Evolutionary conservation across 2,113 vertebrate species (phyloP).

Genomic region (Carassius auratus): DNA sequence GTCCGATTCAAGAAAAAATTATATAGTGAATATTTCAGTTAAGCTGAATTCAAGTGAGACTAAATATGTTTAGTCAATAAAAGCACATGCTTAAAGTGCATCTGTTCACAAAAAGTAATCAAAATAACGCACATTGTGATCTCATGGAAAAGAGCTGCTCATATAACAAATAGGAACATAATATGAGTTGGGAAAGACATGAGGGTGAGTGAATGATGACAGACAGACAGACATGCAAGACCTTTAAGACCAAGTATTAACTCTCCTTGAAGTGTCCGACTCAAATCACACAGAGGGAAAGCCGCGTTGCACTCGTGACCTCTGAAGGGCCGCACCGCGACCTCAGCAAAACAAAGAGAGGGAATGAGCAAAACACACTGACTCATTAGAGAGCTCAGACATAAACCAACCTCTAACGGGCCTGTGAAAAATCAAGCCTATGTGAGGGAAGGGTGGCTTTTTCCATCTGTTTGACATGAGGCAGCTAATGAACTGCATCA

Average conservation of each 20-base stretch:
- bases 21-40: no score
- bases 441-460: conserved; percentile 60
- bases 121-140: no score
- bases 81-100: no score
- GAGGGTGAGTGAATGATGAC: not conserved
- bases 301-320: not conserved
- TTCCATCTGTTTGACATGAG: conserved; percentile 39
- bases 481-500: conserved; percentile 23
- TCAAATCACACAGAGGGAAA: not conserved
- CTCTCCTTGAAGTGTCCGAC: conserved; percentile 32
- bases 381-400: conserved; percentile 54
- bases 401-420: conserved; percentile 62
- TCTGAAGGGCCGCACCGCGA: not conserved
- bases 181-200: not conserved
- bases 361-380: not conserved
- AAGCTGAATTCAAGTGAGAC: no score
- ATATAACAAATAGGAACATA: not conserved
- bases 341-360: conserved; percentile 16
- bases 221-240: not conserved
- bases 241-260: not conserved
- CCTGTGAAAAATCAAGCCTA: conserved; percentile 62
- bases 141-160: not conserved
- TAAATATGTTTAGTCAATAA: no score
- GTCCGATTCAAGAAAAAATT: no score
- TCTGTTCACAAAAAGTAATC: no score